A percentile compares a stretch with the other conserved stretches of the same genome.
Conservation (phyloP, 2,888 invertebrate genomes). For the Galerucella pusilla region DNA sequence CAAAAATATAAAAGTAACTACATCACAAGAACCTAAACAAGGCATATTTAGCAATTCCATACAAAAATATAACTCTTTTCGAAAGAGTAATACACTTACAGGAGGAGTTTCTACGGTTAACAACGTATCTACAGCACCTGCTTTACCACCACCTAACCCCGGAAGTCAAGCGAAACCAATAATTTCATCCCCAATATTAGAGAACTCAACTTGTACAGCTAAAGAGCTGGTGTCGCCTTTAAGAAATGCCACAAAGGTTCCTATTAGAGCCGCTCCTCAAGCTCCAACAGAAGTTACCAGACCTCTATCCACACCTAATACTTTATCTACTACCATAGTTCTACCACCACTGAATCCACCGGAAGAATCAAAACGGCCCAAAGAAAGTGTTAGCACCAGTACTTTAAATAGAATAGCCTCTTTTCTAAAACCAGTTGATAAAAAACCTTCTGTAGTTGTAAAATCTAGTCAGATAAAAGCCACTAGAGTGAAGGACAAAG, state of each 20-base stretch:
- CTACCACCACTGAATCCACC: slow-evolving; percentile 39
- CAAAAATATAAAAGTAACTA: slow-evolving; percentile 45
- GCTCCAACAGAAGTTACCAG: slow-evolving; percentile 63
- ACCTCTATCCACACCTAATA: slow-evolving; percentile 54
- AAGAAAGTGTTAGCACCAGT: slow-evolving; percentile 65
- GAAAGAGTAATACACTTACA: slow-evolving; percentile 64
- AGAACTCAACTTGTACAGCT: slow-evolving; percentile 83
- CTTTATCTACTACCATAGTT: slow-evolving; percentile 59
- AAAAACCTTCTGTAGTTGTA: slow-evolving; percentile 69
- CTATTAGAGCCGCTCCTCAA: slow-evolving; percentile 71
- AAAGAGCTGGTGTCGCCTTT: slow-evolving; percentile 77
- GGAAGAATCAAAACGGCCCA: slow-evolving; percentile 69
- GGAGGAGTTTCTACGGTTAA: slow-evolving; percentile 63
- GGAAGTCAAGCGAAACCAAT: slow-evolving; percentile 76
- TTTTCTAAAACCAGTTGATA: slow-evolving; percentile 74
- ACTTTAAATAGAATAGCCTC: slow-evolving; percentile 79
- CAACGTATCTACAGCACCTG: slow-evolving; percentile 64
- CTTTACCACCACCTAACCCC: slow-evolving; percentile 74
- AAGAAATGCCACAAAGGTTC: slow-evolving; percentile 71
- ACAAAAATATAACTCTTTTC: slow-evolving; percentile 56
- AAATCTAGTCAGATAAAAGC: slow-evolving; percentile 71
- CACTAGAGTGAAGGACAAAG: slow-evolving; percentile 76
- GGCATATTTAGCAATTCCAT: slow-evolving; percentile 53
- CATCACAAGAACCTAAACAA: slow-evolving; percentile 46
- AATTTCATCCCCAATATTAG: slow-evolving; percentile 84